Evolutionary conservation across 1,140 invertebrate species (phyloP).

Genomic region (Pogonomyrmex barbatus): DNA sequence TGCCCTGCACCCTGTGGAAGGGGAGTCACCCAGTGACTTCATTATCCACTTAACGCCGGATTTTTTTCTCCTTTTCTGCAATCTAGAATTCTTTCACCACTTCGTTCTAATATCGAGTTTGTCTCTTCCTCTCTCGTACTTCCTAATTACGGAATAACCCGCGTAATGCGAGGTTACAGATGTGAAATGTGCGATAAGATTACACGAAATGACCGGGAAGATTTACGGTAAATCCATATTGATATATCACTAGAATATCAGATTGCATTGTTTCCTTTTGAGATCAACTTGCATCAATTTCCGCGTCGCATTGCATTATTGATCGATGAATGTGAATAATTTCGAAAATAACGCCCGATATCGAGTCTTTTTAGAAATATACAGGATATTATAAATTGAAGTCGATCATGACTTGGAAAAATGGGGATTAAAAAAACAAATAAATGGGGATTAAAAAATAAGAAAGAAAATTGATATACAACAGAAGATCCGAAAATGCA

Average conservation of each 20-base stretch:
- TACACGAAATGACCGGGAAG: neutral
- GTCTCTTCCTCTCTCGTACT: neutral
- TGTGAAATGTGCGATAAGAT: constrained; percentile 14
- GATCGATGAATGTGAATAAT: neutral
- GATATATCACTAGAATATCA: constrained; percentile 7
- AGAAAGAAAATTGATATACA: too few species aligned
- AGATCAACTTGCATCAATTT: constrained; percentile 20
- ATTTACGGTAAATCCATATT: neutral
- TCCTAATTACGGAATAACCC: neutral
- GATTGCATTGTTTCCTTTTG: constrained; percentile 5
- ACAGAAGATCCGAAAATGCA: too few species aligned
- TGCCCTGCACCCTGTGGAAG: constrained; percentile 7
- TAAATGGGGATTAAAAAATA: too few species aligned
- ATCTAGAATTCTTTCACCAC: neutral
- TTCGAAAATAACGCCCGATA: neutral
- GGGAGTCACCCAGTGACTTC: constrained; percentile 26
- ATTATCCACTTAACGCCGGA: constrained; percentile 46
- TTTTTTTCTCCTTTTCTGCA: neutral
- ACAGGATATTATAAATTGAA: too few species aligned
- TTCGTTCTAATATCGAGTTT: neutral
- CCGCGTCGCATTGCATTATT: neutral
- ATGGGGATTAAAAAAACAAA: too few species aligned
- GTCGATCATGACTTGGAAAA: too few species aligned
- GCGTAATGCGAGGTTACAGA: neutral
- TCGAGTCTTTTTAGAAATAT: neutral